Evolutionary conservation across 2,113 vertebrate species (phyloP).

Genomic region (Salvelinus namaycush): DNA sequence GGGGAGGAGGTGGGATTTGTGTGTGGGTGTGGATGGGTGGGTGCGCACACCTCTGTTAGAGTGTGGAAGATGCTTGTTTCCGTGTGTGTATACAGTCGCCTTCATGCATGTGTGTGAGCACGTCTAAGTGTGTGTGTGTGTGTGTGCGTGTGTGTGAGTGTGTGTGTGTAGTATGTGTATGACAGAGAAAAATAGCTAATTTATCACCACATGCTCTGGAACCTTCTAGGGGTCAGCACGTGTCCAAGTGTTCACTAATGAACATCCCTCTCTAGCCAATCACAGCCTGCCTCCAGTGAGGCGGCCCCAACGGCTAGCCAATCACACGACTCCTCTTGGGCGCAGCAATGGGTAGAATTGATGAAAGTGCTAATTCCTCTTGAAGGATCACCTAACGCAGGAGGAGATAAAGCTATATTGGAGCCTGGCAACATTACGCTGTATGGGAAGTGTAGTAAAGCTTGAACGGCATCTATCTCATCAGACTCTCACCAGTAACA

Average conservation of each 20-base stretch:
- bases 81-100: neutral
- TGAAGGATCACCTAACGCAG: conserved; percentile 67
- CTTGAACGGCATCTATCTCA: conserved; percentile 33
- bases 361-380: conserved; percentile 62
- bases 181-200: conserved; percentile 53
- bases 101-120: neutral
- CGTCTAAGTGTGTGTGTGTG: no score
- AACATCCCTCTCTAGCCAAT: conserved; percentile 61
- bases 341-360: conserved; percentile 63
- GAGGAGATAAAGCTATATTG: conserved; percentile 56
- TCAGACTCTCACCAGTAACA: no score
- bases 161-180: neutral
- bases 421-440: conserved; percentile 49
- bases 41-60: neutral
- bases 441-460: conserved; percentile 68
- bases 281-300: conserved; percentile 29
- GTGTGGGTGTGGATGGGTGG: neutral
- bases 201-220: conserved; percentile 60
- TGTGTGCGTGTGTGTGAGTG: no score
- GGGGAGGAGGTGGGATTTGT: neutral
- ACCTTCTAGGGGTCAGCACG: conserved; percentile 56
- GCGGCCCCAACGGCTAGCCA: conserved; percentile 40
- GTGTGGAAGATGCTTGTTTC: neutral
- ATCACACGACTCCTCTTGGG: conserved; percentile 31
- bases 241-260: conserved; percentile 58